Percentiles rank a stretch among this genome's conserved stretches.
These are phyloP conservation scores for Tiaroga cobitis DNA, from an alignment of 2,797 vertebrate genomes.

Conservation along the genomic window DNA sequence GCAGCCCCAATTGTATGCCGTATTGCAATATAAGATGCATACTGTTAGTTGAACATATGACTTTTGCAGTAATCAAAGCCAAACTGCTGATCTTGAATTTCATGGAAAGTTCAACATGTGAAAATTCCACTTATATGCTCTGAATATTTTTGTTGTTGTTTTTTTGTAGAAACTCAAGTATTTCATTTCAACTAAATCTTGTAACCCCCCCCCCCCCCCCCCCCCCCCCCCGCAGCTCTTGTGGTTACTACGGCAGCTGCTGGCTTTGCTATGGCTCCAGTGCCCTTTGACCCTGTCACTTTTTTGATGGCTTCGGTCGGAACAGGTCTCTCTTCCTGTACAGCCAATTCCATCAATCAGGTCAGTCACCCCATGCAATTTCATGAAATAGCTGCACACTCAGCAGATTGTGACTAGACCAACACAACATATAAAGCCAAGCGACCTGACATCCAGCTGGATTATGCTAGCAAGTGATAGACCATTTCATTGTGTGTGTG, in stretches of 20 bases:
- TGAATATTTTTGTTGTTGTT: too few species aligned
- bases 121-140: not conserved
- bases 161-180: too few species aligned
- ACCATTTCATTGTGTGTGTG: not conserved
- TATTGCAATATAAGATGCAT: too few species aligned
- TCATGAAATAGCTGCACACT: slow-evolving; percentile 19
- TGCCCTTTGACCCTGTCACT: slow-evolving; percentile 85
- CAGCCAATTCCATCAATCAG: slow-evolving; percentile 97
- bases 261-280: slow-evolving; percentile 91
- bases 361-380: slow-evolving; percentile 73
- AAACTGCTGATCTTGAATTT: not conserved
- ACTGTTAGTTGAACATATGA: not conserved
- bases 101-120: not conserved
- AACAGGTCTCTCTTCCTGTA: slow-evolving; percentile 90
- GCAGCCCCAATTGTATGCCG: too few species aligned
- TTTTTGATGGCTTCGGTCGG: slow-evolving; percentile 87
- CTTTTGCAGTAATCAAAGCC: not conserved
- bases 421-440: not conserved
- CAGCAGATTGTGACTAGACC: not conserved
- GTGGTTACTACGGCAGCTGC: slow-evolving; percentile 91
- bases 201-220: too few species aligned
- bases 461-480: not conserved
- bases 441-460: not conserved
- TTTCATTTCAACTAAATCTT: too few species aligned
- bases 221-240: slow-evolving; percentile 78